Percentiles rank a stretch among this genome's conserved stretches.
Conservation (phyloP, 1,140 invertebrate species). For the Phenacoccus solenopsis region DNA sequence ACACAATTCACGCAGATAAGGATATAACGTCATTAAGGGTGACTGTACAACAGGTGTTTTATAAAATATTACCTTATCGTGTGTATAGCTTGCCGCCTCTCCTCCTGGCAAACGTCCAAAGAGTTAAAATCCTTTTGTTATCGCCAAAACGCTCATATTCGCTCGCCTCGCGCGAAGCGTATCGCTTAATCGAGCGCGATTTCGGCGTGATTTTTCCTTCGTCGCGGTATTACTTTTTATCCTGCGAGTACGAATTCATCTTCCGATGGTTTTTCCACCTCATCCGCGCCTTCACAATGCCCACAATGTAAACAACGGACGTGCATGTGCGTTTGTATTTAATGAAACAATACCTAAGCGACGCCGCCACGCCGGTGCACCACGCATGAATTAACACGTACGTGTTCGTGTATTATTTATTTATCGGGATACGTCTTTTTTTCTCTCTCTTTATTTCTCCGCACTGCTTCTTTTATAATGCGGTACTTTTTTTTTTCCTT, state of each 20-base stretch:
- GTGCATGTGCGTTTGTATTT: neutral
- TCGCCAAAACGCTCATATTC: neutral
- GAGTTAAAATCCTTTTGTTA: conserved; percentile 2
- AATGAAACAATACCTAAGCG: neutral
- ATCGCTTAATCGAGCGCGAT: neutral
- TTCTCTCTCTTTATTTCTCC: no score
- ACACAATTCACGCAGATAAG: conserved; percentile 1
- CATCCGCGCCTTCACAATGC: no score
- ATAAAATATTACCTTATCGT: neutral
- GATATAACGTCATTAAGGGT: conserved; percentile 1
- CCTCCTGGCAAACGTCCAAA: neutral
- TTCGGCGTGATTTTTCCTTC: neutral
- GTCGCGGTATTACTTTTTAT: neutral
- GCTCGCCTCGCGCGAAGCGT: neutral
- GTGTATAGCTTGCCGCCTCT: neutral
- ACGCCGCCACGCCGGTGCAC: neutral
- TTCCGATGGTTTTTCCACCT: neutral
- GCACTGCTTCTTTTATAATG: no score
- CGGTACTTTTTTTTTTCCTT: no score
- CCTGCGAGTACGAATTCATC: no score
- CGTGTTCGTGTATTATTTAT: no score
- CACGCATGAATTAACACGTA: neutral
- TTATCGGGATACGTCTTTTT: no score
- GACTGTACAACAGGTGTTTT: neutral
- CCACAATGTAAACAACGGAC: neutral